These are phyloP conservation scores for Pyrrhosoma nymphula DNA, from an alignment of 2,888 invertebrate genomes.

Conservation along the genomic window DNA sequence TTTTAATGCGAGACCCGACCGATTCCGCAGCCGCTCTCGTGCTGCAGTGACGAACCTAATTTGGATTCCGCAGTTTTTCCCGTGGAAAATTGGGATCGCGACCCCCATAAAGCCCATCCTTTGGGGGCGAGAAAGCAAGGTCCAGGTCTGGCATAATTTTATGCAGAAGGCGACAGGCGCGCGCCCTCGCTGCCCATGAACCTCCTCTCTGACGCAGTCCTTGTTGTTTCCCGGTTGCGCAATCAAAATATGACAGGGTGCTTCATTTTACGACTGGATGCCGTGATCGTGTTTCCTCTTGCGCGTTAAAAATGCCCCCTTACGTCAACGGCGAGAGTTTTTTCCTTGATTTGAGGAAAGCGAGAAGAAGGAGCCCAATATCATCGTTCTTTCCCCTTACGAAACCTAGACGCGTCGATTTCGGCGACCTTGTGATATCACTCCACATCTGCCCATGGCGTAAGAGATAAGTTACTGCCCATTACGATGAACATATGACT, in stretches of 20 bases:
- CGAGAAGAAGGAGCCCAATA: not conserved
- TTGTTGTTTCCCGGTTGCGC: not conserved
- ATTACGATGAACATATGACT: no score
- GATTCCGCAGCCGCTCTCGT: not conserved
- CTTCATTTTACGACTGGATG: not conserved
- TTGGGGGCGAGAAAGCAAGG: not conserved
- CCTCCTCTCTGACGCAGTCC: constrained; percentile 3
- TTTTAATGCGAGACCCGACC: not conserved
- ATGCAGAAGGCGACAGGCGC: not conserved
- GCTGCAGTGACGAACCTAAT: not conserved
- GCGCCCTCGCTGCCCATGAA: not conserved
- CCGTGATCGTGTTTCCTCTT: constrained; percentile 3
- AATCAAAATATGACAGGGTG: not conserved
- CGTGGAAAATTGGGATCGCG: constrained; percentile 32
- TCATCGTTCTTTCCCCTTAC: not conserved
- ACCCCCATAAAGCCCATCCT: not conserved
- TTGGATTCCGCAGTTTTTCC: not conserved
- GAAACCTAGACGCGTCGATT: no score
- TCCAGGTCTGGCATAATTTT: not conserved
- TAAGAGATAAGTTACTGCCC: no score
- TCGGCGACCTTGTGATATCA: no score
- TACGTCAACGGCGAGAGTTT: not conserved
- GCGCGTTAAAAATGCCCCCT: not conserved
- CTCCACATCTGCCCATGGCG: no score
- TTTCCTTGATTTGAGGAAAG: not conserved